These are phyloP conservation scores for Gila robusta DNA, from an alignment of 2,797 vertebrate species.

Conservation along the genomic window DNA sequence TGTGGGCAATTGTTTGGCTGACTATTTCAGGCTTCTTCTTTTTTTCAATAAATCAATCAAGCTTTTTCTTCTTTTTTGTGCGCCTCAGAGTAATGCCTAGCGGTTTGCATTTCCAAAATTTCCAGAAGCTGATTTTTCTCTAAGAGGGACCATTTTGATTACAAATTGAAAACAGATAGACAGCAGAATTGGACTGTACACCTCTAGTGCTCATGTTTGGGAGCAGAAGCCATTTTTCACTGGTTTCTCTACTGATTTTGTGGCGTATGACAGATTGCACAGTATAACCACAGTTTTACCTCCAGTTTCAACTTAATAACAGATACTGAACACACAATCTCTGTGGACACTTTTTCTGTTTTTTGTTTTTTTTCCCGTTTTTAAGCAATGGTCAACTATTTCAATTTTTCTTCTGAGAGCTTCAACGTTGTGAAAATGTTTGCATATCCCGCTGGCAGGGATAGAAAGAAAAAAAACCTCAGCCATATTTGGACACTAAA, in stretches of 20 bases:
- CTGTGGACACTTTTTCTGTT: slow-evolving; percentile 13
- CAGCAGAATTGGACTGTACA: neutral
- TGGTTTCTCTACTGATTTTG: slow-evolving; percentile 44
- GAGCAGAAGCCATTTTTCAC: slow-evolving; percentile 27
- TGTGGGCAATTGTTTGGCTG: neutral
- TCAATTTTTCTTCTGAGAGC: slow-evolving; percentile 53
- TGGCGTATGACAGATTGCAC: slow-evolving; percentile 27
- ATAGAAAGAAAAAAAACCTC: slow-evolving; percentile 66
- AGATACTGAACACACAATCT: neutral
- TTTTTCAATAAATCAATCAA: neutral
- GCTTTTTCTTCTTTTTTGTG: neutral
- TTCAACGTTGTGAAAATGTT: slow-evolving; percentile 55
- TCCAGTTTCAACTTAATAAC: slow-evolving; percentile 28
- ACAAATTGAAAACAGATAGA: slow-evolving; percentile 18
- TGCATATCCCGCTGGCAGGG: slow-evolving; percentile 63
- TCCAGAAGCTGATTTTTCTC: slow-evolving; percentile 5
- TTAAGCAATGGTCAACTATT: slow-evolving; percentile 50
- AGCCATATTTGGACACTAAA: slow-evolving; percentile 64
- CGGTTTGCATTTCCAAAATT: slow-evolving; percentile 11
- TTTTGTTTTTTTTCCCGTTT: neutral
- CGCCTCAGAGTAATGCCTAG: neutral
- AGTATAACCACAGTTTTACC: slow-evolving; percentile 24
- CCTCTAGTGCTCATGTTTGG: slow-evolving; percentile 17
- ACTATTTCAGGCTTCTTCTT: neutral
- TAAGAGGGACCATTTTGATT: slow-evolving; percentile 11